Base-by-base conservation (phyloP, 2,888 invertebrate genomes). In the Melinaea marsaeus region DNA sequence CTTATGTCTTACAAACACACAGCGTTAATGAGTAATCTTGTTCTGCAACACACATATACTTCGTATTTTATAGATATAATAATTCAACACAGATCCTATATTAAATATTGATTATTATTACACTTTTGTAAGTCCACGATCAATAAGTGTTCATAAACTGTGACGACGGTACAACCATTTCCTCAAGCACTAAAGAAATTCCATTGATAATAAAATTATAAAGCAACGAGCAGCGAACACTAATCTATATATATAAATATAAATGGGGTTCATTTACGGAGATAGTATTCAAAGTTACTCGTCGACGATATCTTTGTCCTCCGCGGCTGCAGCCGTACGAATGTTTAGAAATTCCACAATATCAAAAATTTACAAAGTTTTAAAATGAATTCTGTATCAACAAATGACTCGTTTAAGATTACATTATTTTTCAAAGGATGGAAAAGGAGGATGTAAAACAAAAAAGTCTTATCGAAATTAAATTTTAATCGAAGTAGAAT, bases 241-340 rank as follows among this genome's bases (percentile, higher is more conserved):
- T 66, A 67, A 69, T 69, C 63, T 65, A 69, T 67, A 65, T 65
- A 64, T 63, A 76, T 78, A 77, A 80, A 64, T 63, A 76, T 78
- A 77, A 80, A 79, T 73, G 78, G 75, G 77, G 82, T 83, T 85
- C 85, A 85, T 85, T 85, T 85, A 79, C 81, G 70, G 74, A 82
- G 87, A 88, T 88, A 87, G 79, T 76, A 82, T 85, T 86, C 81
- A 83, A 78, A 80, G 79, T 79, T 79, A 72, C 77, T 77, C 79
- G 75, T 75, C 76, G 79, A 78, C 83, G 82, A 85, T 86, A 86
- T 85, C 86, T 85, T 85, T 86, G 87, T 84, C 76, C 75, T 63
- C 68, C 67, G 74, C 71, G 58, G 66, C 58, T 55, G 45, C 58
- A 78, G 77, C 75, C 47, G 34, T 65, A 60, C 1, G 2, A 65